Evolutionary conservation across 2,797 vertebrate species (phyloP), one percentile per base, ranked within the genome.

Genomic region (Oophaga sylvatica): DNA sequence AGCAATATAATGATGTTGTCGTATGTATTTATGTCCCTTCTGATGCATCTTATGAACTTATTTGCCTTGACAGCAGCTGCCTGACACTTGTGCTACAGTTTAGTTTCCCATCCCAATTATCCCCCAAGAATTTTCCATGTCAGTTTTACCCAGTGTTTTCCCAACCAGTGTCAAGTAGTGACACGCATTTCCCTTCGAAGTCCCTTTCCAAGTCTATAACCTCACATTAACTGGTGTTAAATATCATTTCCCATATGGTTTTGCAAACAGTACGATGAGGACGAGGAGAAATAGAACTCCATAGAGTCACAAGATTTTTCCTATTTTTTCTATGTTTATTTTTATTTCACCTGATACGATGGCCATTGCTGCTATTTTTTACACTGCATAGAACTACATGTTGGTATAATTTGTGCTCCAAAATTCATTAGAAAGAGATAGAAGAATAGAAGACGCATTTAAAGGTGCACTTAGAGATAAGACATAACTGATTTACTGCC

Each of bases 391-490:
- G 59, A 59, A 79, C 15, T 29, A 31, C n/a, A 59, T 60, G 17
- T 67, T 79, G 19, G 35, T 56, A 48, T 63, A 76, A 29, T 26
- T 53, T 65, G 60, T 76, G 17, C 41, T 29, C 53, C 71, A 48
- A 45, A 53, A 26, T 63, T 84, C 57, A 57, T 75, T 48, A 45
- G 83, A 11, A 57, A 57, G 29, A 76, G 35, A 57, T 48, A 26
- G 57, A 29, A 65, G 26, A 84, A 53, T 53, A 53, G 11, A 53
- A 53, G 48, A 53, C 7, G 35, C 9, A 45, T 65, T 84, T 53
- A 79, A 85, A 85, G 45, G 76, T 78, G 62, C 26, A 67, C 48
- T 77, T 68, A 35, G 16, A 78, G 75, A 85, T 85, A 85, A 79
- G 73, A 19, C 75, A 77, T 56, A 77, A 57, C 75, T 20, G 60